Conservation (phyloP, 2,113 vertebrate genomes). For the Tachysurus fulvidraco region DNA sequence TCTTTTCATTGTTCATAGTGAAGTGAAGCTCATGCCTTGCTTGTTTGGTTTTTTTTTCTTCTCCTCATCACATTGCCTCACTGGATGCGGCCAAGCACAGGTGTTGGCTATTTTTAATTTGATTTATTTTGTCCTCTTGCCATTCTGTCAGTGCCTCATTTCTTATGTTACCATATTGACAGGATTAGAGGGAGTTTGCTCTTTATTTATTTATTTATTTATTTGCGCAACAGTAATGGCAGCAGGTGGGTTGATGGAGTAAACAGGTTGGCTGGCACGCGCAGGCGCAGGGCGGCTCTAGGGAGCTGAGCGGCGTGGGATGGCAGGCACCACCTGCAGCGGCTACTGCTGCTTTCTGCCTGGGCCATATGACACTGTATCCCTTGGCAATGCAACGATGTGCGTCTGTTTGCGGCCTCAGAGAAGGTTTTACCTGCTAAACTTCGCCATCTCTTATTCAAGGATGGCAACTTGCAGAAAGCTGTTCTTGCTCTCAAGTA, state of each 20-base stretch:
- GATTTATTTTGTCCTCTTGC: conserved; percentile 61
- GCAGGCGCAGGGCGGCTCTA: conserved; percentile 9
- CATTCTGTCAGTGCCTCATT: conserved; percentile 54
- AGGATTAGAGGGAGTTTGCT: conserved; percentile 72
- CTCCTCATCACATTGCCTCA: conserved; percentile 39
- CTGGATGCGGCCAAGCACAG: conserved; percentile 65
- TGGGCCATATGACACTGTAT: conserved; percentile 52
- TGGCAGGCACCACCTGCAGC: conserved; percentile 72
- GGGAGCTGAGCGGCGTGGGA: conserved; percentile 49
- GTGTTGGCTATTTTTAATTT: conserved; percentile 65
- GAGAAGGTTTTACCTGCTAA: conserved; percentile 34
- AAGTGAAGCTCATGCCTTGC: background rate
- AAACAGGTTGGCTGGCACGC: conserved; percentile 72
- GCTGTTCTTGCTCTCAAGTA: background rate
- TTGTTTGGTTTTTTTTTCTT: background rate
- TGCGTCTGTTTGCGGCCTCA: conserved; percentile 45
- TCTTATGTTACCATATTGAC: conserved; percentile 69
- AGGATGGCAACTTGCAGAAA: background rate
- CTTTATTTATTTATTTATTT: conserved; percentile 16
- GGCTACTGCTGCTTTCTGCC: conserved; percentile 49
- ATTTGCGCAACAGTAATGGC: conserved; percentile 62
- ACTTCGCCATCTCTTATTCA: background rate
- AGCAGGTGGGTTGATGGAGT: conserved; percentile 72
- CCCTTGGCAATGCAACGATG: conserved; percentile 60
- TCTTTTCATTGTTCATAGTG: background rate